These are phyloP conservation scores for Mylabris phalerata DNA, from an alignment of 1,140 invertebrate species.

Conservation along the genomic window DNA sequence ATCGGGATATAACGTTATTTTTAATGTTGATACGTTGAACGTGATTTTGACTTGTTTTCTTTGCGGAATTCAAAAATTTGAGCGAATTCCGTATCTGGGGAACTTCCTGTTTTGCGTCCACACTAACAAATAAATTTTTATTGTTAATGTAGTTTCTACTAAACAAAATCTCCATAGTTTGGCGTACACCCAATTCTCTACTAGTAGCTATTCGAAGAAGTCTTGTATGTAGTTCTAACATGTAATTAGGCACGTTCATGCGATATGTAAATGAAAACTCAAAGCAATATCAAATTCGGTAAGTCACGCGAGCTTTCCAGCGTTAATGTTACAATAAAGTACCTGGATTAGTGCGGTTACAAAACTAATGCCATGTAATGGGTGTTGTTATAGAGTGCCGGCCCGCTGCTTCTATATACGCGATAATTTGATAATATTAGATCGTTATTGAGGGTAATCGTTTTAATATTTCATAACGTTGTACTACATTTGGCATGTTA, in stretches of 20 bases:
- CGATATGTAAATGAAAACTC: conserved; percentile 34
- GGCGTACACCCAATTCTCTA: too few relatives aligned
- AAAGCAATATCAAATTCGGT: conserved; percentile 29
- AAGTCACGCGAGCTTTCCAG: conserved; percentile 31
- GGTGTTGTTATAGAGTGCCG: conserved; percentile 32
- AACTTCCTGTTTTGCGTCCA: too few relatives aligned
- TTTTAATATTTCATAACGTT: conserved; percentile 26
- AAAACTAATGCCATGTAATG: conserved; percentile 37
- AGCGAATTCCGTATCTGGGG: too few relatives aligned
- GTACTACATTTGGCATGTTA: conserved; percentile 8
- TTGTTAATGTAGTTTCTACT: too few relatives aligned
- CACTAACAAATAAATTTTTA: too few relatives aligned
- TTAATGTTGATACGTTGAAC: neutral
- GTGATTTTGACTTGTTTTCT: too few relatives aligned
- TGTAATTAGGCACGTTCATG: conserved; percentile 29
- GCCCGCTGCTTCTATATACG: conserved; percentile 26
- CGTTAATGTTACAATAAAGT: conserved; percentile 35
- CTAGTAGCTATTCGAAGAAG: too few relatives aligned
- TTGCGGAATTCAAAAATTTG: too few relatives aligned
- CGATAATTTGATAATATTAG: conserved; percentile 35
- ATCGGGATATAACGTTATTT: conserved; percentile 19
- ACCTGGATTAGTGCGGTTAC: conserved; percentile 35
- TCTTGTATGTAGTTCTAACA: too few relatives aligned
- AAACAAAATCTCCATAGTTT: too few relatives aligned
- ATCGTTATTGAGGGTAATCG: conserved; percentile 28